Base-by-base conservation (phyloP, 1,140 invertebrate genomes). In the Lordiphosa clarofinis region DNA sequence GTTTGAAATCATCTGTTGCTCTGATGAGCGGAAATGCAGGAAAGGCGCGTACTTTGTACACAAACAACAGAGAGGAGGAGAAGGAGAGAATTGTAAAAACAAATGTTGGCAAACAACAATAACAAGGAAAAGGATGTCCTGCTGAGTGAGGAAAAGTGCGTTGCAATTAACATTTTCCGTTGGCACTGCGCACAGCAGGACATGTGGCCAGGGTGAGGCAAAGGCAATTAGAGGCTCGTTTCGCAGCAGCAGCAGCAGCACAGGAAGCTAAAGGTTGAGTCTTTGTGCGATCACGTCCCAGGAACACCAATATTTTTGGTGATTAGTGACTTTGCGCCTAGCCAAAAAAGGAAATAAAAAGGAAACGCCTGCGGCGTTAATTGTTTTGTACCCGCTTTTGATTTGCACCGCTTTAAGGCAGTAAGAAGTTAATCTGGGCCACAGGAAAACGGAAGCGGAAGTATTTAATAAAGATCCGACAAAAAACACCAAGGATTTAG, bases 41-140 rank as follows among this genome's bases (percentile, higher is more conserved):
- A 46, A 59, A 84, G 78, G 78, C 78, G 78, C 76, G 76, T 73
- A 56, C 78, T 59, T 56, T 78, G 78, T 84, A 82, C 57, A 84
- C 78, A 82, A 82, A 86, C 57, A 73, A 53, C 35, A 68, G 19
- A 11, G 31, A 24, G 19, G 15, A 10, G 28, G 33, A 28, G 19
- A 19, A 19, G 19, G 3, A 19, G 39, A 38, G 67, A 58, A 37
- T 74, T 61, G 72, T 69, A 75, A 75, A 70, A 74, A 74, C 71
- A 72, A 75, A 72, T 72, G 75, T 78, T 73, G 70, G 68, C 70
- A 79, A 72, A 76, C 75, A 86, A 86, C 82, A 86, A 86, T 78
- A 79, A 78, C 64, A 82, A 82, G 82, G 73, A 86, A 86, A 78
- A 82, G 82, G 82, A 86, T 86, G 82, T 86, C 72, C 69, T 87